Base-by-base conservation (phyloP, 2,113 vertebrate species). In the Vidua macroura region DNA sequence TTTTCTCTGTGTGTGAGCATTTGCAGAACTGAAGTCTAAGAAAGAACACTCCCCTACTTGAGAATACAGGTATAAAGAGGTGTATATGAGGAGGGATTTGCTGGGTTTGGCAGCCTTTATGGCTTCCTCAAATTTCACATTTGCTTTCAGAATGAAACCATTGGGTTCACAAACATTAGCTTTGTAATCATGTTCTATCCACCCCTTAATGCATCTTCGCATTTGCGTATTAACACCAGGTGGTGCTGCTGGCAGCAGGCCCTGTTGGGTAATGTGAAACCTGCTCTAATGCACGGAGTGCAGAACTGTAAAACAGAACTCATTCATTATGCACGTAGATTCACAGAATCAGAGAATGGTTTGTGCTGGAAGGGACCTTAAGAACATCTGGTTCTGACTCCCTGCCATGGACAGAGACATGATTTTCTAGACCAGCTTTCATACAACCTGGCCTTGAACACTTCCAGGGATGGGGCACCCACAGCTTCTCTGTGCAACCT, bases 131-230 rank as follows among this genome's bases (percentile, higher is more conserved):
- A 17, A 86, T 58, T 68, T 86, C 52, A 49, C 51, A 17, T 82
- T 91, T 89, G 17, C 70, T 91, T 89, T 94, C 35, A 41, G 48
- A 88, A 70, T 62, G 9, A 86, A 88, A 33, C 35, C 41, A 43
- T 74, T 51, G 37, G 6, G 21, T 81, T 95, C 60, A 86, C 77
- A 96, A 96, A 89, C 76, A 78, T 77, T 86, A 74, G 20, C 73
- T 91, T 93, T 93, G 39, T 66, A 46, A 81, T 55, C 66, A 6
- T 73, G 63, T 77, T 93, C 59, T 25, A 21, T 86, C 44, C 66
- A 46, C 7, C 19, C 10, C 27, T 64, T 48, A 67, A 67, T 23
- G 52, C 13, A 41, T n/a, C 43, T 56, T 69, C 27, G 1, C 35
- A 59, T 78, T 86, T 88, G 49, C 1, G 1, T 70, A 35, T 93